These are phyloP conservation scores for Agelas oroides DNA, from an alignment of 37 sponge, comb jelly and placozoan species.

Conservation along the genomic window DNA sequence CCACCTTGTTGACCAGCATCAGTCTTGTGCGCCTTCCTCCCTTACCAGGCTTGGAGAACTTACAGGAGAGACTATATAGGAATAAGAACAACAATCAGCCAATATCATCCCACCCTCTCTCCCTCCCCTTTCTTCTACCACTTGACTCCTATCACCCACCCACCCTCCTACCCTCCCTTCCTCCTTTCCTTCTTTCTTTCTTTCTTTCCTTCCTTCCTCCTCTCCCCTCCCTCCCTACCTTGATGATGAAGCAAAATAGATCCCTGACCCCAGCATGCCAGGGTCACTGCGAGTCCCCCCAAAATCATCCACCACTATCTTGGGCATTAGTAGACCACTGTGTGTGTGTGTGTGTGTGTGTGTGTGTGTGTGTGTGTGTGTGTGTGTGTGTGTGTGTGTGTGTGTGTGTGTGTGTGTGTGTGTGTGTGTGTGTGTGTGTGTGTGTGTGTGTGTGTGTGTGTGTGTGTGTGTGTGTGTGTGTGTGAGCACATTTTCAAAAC, in stretches of 20 bases:
- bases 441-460: background rate
- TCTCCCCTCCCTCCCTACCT: slow-evolving; percentile 50
- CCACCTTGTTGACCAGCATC: slow-evolving; percentile 91
- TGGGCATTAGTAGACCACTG: slow-evolving; percentile 94
- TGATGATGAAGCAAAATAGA: slow-evolving; percentile 94
- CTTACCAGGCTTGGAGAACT: slow-evolving; percentile 81
- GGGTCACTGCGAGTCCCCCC: slow-evolving; percentile 92
- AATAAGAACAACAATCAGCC: too few species aligned
- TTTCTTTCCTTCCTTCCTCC: too few species aligned
- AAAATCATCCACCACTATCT: slow-evolving; percentile 93
- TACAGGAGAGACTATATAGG: slow-evolving; percentile 64
- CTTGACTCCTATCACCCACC: too few species aligned
- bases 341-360: slow-evolving; percentile 29
- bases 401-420: slow-evolving; percentile 6
- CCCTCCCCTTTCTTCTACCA: too few species aligned
- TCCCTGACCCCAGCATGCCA: slow-evolving; percentile 93
- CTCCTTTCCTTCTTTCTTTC: too few species aligned
- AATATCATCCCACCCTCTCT: background rate
- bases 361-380: slow-evolving; percentile 24
- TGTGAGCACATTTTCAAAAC: too few species aligned
- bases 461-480: slow-evolving; percentile 24
- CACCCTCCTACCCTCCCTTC: too few species aligned
- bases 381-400: slow-evolving; percentile 6
- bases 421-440: slow-evolving; percentile 1
- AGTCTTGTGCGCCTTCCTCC: slow-evolving; percentile 61